phyloP scores from a whole-genome alignment of 2,888 invertebrate species.

The Serripes groenlandicus region DNA sequence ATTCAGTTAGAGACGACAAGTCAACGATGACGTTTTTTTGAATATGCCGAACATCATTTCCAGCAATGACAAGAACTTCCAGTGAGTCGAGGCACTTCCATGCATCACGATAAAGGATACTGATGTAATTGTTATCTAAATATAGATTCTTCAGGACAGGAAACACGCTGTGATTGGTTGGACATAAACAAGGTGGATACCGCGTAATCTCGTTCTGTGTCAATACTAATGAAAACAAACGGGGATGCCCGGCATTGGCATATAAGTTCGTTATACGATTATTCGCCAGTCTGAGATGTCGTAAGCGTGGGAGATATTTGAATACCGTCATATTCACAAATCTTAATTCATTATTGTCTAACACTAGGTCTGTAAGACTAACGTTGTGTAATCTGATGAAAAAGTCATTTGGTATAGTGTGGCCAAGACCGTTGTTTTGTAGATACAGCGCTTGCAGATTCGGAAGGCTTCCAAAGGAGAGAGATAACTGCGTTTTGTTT shows the following conservation, averaged over 20 bases:
- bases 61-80: neutral
- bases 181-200: neutral
- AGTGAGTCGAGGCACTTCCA: neutral
- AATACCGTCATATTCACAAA: neutral
- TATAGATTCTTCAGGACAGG: neutral
- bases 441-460: neutral
- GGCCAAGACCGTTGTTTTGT: neutral
- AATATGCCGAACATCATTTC: neutral
- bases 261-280: neutral
- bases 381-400: neutral
- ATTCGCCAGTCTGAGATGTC: neutral
- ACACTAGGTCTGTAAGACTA: neutral
- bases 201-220: neutral
- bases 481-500: neutral
- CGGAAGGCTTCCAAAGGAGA: neutral
- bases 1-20: neutral
- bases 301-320: neutral
- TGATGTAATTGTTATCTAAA: neutral
- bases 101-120: neutral
- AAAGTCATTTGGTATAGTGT: neutral
- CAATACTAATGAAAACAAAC: neutral
- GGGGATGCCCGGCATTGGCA: neutral
- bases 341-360: neutral
- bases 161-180: neutral
- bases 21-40: slow-evolving; percentile 13